Conservation (phyloP, 2,888 invertebrate species). For the Tenthredo amoena region DNA sequence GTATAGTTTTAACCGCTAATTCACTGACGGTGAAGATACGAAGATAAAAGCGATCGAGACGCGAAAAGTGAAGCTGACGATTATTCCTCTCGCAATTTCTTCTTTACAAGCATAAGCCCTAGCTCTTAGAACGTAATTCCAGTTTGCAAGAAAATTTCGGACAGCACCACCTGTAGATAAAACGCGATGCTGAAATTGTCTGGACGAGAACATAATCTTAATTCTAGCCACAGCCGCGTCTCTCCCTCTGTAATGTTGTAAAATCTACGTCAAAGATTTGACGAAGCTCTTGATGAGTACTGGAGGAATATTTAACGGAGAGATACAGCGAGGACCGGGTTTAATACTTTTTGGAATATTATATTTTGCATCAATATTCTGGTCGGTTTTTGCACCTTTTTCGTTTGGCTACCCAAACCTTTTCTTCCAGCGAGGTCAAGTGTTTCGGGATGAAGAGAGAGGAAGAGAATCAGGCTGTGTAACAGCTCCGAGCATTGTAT, state of each 20-base stretch:
- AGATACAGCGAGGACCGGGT: not conserved
- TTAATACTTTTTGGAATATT: not conserved
- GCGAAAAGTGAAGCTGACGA: not conserved
- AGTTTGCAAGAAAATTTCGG: not conserved
- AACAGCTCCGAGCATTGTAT: slow-evolving; percentile 64
- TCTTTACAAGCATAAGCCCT: not conserved
- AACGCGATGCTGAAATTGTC: not conserved
- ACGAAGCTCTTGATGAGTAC: not conserved
- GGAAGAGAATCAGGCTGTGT: not conserved
- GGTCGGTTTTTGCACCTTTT: not conserved
- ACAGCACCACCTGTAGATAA: slow-evolving; percentile 14
- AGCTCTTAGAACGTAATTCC: not conserved
- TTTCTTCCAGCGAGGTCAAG: not conserved
- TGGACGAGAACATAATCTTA: not conserved
- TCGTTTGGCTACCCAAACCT: not conserved
- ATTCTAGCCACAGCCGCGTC: slow-evolving; percentile 2
- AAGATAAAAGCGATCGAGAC: not conserved
- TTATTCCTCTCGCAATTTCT: not conserved
- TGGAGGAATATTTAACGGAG: not conserved
- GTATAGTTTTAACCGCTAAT: not conserved
- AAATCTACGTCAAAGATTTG: not conserved
- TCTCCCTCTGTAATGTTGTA: not conserved
- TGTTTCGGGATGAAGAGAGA: not conserved
- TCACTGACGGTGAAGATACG: not conserved
- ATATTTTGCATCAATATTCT: not conserved